Evolutionary conservation across 2,888 invertebrate genomes (phyloP), one percentile per base, ranked within the genome.

Genomic region (Seira ritae): DNA sequence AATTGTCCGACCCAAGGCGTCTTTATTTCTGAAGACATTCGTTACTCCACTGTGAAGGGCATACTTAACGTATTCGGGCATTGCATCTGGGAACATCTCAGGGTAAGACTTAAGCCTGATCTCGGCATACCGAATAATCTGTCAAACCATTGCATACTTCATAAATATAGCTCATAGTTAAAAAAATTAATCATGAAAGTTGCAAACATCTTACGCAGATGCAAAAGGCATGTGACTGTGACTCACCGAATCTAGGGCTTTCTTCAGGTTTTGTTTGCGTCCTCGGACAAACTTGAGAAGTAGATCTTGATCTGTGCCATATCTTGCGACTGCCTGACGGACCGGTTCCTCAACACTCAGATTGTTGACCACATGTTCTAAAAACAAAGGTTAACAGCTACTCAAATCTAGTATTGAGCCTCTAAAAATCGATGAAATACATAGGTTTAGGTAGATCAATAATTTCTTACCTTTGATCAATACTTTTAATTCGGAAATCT

Each of bases 261-360:
- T 62, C 62, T 78, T 15, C 19, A 71, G 3, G n/a, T 78, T 37
- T 6, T 15, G 46, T 19, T 78, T 78, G 3, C 78, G 31, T 17
- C 78, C 78, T 46, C 65, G 19, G 17, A 78, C 15, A 23, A 62
- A 78, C 15, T 70, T 78, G 0, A 78, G 20, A 31, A 78, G 78
- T 6, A 71, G 4, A 1, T 62, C 23, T 1, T 78, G 12, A 65
- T 78, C 71, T 0, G 20, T 4, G 6, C 4, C 15, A 46, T 42
- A 17, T 17, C 65, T 22, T 1, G 31, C 70, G 22, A 78, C 22
- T 1, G 55, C 69, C n/a, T 62, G 68, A n/a, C 55, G 76, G 0
- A 68, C 76, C 6, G 3, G 1, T 60, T 66, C 66, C 23, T 73
- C n/a, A 22, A 15, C 15, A 15, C 6, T n/a, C 12, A 17, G 19